Evolutionary conservation across 2,113 vertebrate genomes (phyloP).

Genomic region (Terrapene triunguis): DNA sequence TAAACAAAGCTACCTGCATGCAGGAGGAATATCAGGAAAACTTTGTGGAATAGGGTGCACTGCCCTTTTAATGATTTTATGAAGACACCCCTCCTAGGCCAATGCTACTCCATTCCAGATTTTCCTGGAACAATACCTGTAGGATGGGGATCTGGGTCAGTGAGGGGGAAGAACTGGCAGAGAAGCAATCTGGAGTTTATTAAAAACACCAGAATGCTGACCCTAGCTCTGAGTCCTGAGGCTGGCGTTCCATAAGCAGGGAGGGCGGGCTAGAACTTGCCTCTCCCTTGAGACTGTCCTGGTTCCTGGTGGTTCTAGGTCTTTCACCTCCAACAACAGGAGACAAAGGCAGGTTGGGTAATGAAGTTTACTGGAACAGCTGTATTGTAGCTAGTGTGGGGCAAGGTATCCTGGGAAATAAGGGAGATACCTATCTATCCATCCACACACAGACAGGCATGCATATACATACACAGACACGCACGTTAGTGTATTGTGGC

Average conservation of each 20-base stretch:
- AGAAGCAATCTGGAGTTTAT: background rate
- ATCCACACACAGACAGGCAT: background rate
- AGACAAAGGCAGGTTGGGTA: background rate
- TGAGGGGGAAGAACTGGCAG: background rate
- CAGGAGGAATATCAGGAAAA: background rate
- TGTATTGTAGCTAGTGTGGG: background rate
- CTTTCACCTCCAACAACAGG: background rate
- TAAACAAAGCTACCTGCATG: background rate
- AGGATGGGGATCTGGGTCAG: background rate
- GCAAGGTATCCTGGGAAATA: background rate
- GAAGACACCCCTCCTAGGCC: background rate
- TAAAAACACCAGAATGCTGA: background rate
- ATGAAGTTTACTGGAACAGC: background rate
- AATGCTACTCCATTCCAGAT: background rate
- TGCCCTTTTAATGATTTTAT: background rate
- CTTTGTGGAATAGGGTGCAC: background rate
- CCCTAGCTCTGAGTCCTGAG: background rate
- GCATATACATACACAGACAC: background rate
- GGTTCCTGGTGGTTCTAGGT: background rate
- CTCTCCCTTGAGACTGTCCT: background rate
- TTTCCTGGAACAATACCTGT: background rate
- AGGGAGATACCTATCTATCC: background rate
- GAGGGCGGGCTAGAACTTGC: background rate
- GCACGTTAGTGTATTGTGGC: background rate
- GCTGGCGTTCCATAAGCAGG: background rate